phyloP scores from a whole-genome alignment of 2,797 vertebrate genomes.

The Lithobates pipiens region DNA sequence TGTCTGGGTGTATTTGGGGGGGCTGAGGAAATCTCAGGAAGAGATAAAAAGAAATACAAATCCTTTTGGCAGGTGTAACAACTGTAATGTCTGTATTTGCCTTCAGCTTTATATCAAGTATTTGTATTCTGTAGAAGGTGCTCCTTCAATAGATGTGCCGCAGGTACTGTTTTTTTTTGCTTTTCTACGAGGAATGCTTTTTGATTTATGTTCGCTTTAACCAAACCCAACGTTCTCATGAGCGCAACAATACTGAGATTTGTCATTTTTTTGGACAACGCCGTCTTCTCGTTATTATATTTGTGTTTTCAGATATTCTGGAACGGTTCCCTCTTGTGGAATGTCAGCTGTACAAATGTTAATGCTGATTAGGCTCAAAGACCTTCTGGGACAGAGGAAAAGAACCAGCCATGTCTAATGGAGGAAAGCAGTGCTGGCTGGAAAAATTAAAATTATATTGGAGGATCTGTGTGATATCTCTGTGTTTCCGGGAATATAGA shows the following conservation, averaged over 20 bases:
- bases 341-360: constrained; percentile 42
- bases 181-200: neutral
- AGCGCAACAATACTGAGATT: constrained; percentile 24
- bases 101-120: too few relatives aligned
- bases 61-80: too few relatives aligned
- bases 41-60: too few relatives aligned
- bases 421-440: constrained; percentile 26
- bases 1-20: too few relatives aligned
- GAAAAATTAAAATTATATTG: too few relatives aligned
- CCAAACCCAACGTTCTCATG: neutral
- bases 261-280: constrained; percentile 26
- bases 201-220: constrained; percentile 3
- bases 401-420: neutral
- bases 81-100: too few relatives aligned
- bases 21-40: too few relatives aligned
- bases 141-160: too few relatives aligned
- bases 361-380: constrained; percentile 47
- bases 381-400: constrained; percentile 3
- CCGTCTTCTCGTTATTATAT: constrained; percentile 17
- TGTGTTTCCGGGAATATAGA: too few relatives aligned
- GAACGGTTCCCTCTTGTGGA: constrained; percentile 42
- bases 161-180: neutral
- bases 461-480: too few relatives aligned
- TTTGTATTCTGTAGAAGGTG: too few relatives aligned
- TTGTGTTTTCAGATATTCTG: constrained; percentile 28